Conservation (phyloP, 1,140 invertebrate species). For the Bombyx mandarina region DNA sequence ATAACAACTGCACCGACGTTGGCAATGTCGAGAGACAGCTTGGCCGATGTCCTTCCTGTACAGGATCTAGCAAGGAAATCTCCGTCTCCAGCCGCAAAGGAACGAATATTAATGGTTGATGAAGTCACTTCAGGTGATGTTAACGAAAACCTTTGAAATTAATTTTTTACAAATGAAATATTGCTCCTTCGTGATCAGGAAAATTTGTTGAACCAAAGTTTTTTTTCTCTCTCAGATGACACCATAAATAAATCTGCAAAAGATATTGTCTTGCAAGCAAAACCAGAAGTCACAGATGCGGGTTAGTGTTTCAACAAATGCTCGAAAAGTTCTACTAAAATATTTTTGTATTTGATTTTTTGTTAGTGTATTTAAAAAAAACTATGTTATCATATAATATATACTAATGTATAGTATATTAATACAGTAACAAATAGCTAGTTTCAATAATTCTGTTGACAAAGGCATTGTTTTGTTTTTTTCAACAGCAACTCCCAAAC, state of each 20-base stretch:
- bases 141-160: background rate
- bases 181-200: background rate
- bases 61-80: constrained; percentile 2
- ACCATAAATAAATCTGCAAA: constrained; percentile 19
- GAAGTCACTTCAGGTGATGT: constrained; percentile 21
- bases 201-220: background rate
- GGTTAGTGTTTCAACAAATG: constrained; percentile 14
- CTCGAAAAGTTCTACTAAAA: background rate
- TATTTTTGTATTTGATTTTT: too few species aligned
- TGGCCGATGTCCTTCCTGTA: constrained; percentile 17
- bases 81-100: background rate
- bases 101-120: constrained; percentile 9
- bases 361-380: too few species aligned
- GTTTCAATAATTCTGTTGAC: too few species aligned
- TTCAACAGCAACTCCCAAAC: constrained; percentile 20
- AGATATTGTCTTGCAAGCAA: constrained; percentile 25
- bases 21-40: constrained; percentile 18
- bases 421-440: too few species aligned
- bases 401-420: too few species aligned
- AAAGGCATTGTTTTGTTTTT: constrained; percentile 16
- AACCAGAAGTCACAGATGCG: constrained; percentile 22
- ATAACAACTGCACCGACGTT: constrained; percentile 1
- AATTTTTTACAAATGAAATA: background rate
- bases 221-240: constrained; percentile 25
- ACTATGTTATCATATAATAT: too few species aligned